Evolutionary conservation across 2,797 vertebrate genomes (phyloP).

Genomic region (Phyllotis vaccarum): DNA sequence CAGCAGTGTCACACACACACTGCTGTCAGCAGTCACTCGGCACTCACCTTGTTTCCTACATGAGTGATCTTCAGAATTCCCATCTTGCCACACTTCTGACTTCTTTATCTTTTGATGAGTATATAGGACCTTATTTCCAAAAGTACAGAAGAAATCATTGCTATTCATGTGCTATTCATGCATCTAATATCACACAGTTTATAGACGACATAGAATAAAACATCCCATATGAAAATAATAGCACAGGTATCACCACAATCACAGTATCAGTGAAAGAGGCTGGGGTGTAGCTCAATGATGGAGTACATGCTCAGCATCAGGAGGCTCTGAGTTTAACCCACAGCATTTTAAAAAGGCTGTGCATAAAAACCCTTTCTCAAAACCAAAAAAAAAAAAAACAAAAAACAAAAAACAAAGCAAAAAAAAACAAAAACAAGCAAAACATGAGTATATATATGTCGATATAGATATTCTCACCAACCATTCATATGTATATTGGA

Average conservation of each 20-base stretch:
- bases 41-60: constrained; percentile 87
- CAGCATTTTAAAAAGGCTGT: neutral
- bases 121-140: constrained; percentile 87
- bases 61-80: constrained; percentile 86
- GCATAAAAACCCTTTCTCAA: too few relatives aligned
- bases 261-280: neutral
- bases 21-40: neutral
- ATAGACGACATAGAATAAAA: constrained; percentile 14
- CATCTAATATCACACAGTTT: neutral
- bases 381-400: too few relatives aligned
- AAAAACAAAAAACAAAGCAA: too few relatives aligned
- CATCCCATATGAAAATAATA: constrained; percentile 9
- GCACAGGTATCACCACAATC: neutral
- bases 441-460: too few relatives aligned
- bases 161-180: neutral
- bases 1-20: neutral
- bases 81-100: constrained; percentile 90
- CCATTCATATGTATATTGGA: too few relatives aligned
- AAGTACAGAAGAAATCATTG: neutral
- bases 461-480: too few relatives aligned
- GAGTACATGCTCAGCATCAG: neutral
- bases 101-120: constrained; percentile 91
- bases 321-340: neutral
- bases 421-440: too few relatives aligned
- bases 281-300: neutral